These are phyloP conservation scores for Xerus inauris DNA, from an alignment of 2,113 vertebrate species.

Conservation along the genomic window DNA sequence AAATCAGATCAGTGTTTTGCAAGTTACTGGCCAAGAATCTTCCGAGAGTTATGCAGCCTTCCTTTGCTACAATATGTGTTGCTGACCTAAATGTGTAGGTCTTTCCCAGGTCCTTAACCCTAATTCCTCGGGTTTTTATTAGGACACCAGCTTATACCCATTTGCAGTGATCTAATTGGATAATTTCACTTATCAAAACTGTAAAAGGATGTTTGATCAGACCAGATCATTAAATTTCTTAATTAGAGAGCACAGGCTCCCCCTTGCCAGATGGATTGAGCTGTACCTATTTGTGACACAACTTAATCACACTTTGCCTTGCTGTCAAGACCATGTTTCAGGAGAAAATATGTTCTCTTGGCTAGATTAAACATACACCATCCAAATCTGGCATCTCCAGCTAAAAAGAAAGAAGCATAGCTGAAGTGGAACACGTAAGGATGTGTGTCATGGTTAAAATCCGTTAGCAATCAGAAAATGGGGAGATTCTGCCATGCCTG, in stretches of 20 bases:
- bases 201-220: slow-evolving; percentile 57
- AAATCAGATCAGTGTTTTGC: slow-evolving; percentile 73
- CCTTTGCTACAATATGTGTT: not conserved
- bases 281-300: slow-evolving; percentile 60
- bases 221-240: slow-evolving; percentile 68
- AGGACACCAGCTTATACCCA: not conserved
- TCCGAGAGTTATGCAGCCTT: slow-evolving; percentile 47
- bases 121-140: not conserved
- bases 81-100: slow-evolving; percentile 31
- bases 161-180: slow-evolving; percentile 33
- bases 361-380: slow-evolving; percentile 39
- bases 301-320: slow-evolving; percentile 77
- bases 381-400: not conserved
- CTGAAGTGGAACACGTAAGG: slow-evolving; percentile 57
- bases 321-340: slow-evolving; percentile 60
- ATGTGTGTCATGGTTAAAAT: slow-evolving; percentile 56
- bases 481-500: not conserved
- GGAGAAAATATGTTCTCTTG: slow-evolving; percentile 71
- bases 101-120: not conserved
- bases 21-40: slow-evolving; percentile 73
- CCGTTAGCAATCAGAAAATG: slow-evolving; percentile 47
- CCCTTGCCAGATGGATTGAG: slow-evolving; percentile 64
- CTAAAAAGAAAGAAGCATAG: slow-evolving; percentile 28
- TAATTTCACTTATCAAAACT: slow-evolving; percentile 69
- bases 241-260: slow-evolving; percentile 61